Conservation (phyloP, 2,113 vertebrate species). For the Desmodus rotundus region DNA sequence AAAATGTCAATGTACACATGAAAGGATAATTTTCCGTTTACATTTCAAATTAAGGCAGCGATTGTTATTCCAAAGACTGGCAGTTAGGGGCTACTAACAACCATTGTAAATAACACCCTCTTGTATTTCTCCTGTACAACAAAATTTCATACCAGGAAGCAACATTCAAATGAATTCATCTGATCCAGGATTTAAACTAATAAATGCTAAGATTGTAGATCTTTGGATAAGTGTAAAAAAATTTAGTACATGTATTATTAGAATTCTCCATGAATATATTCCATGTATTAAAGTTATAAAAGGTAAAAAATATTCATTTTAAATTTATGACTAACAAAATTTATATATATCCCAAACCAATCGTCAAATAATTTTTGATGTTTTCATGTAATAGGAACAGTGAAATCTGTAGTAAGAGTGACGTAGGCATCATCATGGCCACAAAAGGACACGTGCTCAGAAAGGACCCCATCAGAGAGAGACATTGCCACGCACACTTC, state of each 20-base stretch:
- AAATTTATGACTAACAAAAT: not conserved
- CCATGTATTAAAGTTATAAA: not conserved
- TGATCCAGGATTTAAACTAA: not conserved
- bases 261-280: not conserved
- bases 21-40: constrained; percentile 5
- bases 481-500: not conserved
- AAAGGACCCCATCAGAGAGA: not conserved
- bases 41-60: not conserved
- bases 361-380: not conserved
- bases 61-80: not conserved
- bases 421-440: not conserved
- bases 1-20: not conserved
- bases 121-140: not conserved
- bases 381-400: not conserved
- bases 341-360: not conserved
- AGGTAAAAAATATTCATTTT: not conserved
- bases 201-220: not conserved
- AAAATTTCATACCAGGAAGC: not conserved
- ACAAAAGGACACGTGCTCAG: not conserved
- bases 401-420: not conserved
- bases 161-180: not conserved
- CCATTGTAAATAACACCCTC: not conserved
- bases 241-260: not conserved
- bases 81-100: not conserved
- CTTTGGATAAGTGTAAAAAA: not conserved